These are phyloP conservation scores for Araneus ventricosus DNA, from an alignment of 1,140 invertebrate genomes.

Conservation along the genomic window DNA sequence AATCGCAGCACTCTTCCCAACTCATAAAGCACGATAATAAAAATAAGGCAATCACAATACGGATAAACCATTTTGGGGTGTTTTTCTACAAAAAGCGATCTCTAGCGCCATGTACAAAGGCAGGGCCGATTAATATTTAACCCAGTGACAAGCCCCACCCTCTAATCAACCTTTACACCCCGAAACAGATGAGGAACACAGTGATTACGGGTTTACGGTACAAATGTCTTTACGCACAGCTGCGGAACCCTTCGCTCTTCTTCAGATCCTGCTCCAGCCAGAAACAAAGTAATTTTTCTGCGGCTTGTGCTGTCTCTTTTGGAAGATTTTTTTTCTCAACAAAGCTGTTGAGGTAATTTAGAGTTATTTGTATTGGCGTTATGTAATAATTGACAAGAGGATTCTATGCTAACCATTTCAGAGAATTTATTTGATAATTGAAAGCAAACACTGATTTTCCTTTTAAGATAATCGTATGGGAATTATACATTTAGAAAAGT, in stretches of 20 bases:
- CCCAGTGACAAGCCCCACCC: slow-evolving; percentile 57
- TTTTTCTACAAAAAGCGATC: background rate
- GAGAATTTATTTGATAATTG: background rate
- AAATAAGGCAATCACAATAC: background rate
- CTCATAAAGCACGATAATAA: background rate
- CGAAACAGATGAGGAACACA: slow-evolving; percentile 9
- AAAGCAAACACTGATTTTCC: background rate
- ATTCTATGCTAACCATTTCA: background rate
- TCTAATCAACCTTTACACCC: slow-evolving; percentile 66
- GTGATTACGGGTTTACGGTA: slow-evolving; percentile 59
- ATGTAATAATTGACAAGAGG: background rate
- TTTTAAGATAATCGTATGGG: too few relatives aligned
- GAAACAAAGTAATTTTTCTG: background rate
- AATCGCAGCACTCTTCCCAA: too few relatives aligned
- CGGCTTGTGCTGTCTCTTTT: too few relatives aligned
- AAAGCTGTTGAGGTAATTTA: too few relatives aligned
- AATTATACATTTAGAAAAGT: too few relatives aligned
- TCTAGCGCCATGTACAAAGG: background rate
- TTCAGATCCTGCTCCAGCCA: slow-evolving; percentile 13
- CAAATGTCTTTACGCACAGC: slow-evolving; percentile 13
- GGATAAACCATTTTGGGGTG: background rate
- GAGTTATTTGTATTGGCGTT: too few relatives aligned
- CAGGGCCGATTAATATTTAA: slow-evolving; percentile 57
- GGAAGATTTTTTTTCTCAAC: too few relatives aligned
- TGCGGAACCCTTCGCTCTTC: slow-evolving; percentile 12